Evolutionary conservation across 1,140 invertebrate species (phyloP).

Genomic region (Hermetia illucens): DNA sequence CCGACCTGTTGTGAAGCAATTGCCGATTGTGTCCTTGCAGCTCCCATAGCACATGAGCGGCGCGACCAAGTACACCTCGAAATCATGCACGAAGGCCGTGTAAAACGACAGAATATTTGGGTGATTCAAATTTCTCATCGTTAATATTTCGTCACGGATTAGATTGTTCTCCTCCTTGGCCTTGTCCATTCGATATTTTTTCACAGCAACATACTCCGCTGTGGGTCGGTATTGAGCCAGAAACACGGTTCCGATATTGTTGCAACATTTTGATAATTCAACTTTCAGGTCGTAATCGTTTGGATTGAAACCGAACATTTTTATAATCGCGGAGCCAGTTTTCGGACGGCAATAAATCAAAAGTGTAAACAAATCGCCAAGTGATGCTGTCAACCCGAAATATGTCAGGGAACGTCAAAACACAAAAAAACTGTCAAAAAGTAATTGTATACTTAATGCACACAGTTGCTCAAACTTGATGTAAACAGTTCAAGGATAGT

Average conservation of each 20-base stretch:
- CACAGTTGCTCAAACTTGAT: too few species aligned
- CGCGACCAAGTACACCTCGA: constrained; percentile 61
- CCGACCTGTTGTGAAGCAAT: constrained; percentile 55
- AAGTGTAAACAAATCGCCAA: too few species aligned
- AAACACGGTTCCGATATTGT: constrained; percentile 38
- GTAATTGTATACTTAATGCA: too few species aligned
- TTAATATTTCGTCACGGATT: constrained; percentile 61
- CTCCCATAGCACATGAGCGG: constrained; percentile 71
- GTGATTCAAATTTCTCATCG: constrained; percentile 62
- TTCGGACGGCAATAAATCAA: too few species aligned
- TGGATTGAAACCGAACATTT: constrained; percentile 26
- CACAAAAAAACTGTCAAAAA: too few species aligned
- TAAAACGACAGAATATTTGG: constrained; percentile 58
- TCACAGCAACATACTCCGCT: constrained; percentile 52
- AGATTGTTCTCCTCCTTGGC: constrained; percentile 46
- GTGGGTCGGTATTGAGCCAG: constrained; percentile 51
- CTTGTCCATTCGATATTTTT: constrained; percentile 60
- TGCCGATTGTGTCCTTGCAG: constrained; percentile 60
- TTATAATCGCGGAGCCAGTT: not conserved
- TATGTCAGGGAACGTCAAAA: too few species aligned
- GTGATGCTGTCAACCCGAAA: too few species aligned
- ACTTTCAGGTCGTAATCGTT: constrained; percentile 42
- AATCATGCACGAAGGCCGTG: constrained; percentile 55
- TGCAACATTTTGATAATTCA: constrained; percentile 50
- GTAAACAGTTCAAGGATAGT: too few species aligned